A percentile compares a stretch with the other conserved stretches of the same genome.
Evolutionary conservation across 2,113 vertebrate species (phyloP).

Genomic region (Prochilodus magdalenae): DNA sequence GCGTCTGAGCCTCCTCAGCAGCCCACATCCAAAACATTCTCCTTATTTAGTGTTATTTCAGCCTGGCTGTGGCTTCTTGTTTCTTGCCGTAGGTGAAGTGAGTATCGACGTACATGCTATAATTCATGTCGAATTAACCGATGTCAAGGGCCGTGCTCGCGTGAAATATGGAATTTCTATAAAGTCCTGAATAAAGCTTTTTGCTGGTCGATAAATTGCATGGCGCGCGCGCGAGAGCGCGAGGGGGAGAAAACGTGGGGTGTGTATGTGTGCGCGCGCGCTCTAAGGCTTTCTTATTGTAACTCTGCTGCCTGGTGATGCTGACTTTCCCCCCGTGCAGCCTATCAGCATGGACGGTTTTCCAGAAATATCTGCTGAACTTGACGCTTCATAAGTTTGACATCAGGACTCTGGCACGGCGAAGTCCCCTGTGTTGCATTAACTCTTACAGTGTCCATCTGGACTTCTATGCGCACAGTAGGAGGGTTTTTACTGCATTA

Average conservation of each 20-base stretch:
- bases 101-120: too few species aligned
- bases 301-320: constrained; percentile 6
- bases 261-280: too few species aligned
- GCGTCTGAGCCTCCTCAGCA: neutral
- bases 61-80: neutral
- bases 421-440: neutral
- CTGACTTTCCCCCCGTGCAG: neutral
- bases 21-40: neutral
- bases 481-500: neutral
- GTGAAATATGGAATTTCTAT: constrained; percentile 16
- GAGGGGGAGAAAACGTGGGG: too few species aligned
- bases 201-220: constrained; percentile 39
- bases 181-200: constrained; percentile 6
- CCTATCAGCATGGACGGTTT: neutral
- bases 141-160: neutral
- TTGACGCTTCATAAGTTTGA: neutral
- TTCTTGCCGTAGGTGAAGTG: neutral
- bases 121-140: neutral
- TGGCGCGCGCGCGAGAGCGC: too few species aligned
- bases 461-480: neutral
- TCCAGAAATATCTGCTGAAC: constrained; percentile 7
- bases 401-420: neutral
- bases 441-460: neutral
- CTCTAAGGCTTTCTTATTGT: constrained; percentile 18
- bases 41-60: neutral